phyloP scores from a whole-genome alignment of 2,113 vertebrate genomes.

The Carassius gibelio region DNA sequence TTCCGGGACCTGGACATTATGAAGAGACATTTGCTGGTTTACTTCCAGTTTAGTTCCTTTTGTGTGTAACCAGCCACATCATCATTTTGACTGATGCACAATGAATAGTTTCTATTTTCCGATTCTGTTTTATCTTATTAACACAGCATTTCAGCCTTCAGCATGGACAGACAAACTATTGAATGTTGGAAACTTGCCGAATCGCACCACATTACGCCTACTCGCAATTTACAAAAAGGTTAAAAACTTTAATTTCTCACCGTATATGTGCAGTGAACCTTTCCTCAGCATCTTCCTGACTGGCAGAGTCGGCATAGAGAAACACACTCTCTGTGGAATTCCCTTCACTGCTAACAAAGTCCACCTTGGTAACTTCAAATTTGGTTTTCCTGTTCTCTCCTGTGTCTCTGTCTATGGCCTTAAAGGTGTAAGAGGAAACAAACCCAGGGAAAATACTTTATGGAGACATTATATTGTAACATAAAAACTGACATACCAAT shows the following conservation, averaged over 20 bases:
- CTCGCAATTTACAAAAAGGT: neutral
- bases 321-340: neutral
- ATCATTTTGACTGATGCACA: neutral
- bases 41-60: neutral
- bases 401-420: conserved; percentile 86
- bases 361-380: conserved; percentile 75
- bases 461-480: neutral
- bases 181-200: neutral
- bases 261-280: conserved; percentile 70
- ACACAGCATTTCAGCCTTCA: conserved; percentile 64
- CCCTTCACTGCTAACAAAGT: conserved; percentile 65
- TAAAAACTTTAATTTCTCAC: conserved; percentile 62
- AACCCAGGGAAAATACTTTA: neutral
- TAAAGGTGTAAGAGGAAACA: conserved; percentile 7
- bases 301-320: conserved; percentile 69
- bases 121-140: neutral
- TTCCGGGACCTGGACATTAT: conserved; percentile 74
- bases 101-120: neutral
- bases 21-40: neutral
- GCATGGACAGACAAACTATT: neutral
- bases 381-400: conserved; percentile 67
- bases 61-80: neutral
- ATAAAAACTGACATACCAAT: neutral
- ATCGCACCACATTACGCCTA: neutral
- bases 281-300: neutral